Conservation (phyloP, 2,888 invertebrate species). For the Andrena bicolor region DNA sequence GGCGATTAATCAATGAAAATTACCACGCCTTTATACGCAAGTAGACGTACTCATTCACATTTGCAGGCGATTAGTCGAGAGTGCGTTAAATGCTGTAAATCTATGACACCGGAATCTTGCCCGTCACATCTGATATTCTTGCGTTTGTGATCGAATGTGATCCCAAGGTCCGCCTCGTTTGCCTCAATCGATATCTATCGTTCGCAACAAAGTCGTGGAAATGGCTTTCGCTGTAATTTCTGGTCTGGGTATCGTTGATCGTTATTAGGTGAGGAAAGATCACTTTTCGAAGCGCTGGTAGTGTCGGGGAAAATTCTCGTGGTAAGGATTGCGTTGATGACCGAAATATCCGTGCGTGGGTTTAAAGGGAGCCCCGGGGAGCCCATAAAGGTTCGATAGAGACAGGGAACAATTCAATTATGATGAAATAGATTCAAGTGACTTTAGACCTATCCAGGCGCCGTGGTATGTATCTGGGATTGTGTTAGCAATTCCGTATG, state of each 20-base stretch:
- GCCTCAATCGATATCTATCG: not conserved
- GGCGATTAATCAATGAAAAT: too few species aligned
- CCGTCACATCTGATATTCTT: too few species aligned
- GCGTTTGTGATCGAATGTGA: too few species aligned
- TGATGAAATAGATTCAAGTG: slow-evolving; percentile 27
- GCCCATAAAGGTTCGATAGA: slow-evolving; percentile 4
- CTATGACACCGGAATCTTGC: too few species aligned
- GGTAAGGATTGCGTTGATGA: not conserved
- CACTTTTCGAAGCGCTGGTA: not conserved
- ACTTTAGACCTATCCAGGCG: slow-evolving; percentile 25
- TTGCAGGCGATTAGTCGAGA: too few species aligned
- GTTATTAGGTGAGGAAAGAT: not conserved
- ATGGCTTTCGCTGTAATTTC: not conserved
- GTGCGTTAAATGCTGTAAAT: too few species aligned
- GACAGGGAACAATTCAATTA: slow-evolving; percentile 18
- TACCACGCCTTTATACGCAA: too few species aligned
- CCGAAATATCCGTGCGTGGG: not conserved
- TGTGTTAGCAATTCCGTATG: slow-evolving; percentile 32
- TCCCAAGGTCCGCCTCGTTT: not conserved
- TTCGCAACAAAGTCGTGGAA: not conserved
- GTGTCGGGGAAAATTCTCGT: not conserved
- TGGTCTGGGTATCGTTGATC: not conserved
- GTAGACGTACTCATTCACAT: too few species aligned
- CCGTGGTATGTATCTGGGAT: slow-evolving; percentile 28
- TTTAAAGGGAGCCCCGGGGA: not conserved